Conservation (phyloP, 2,797 vertebrate genomes). For the Dicrostonyx torquatus region DNA sequence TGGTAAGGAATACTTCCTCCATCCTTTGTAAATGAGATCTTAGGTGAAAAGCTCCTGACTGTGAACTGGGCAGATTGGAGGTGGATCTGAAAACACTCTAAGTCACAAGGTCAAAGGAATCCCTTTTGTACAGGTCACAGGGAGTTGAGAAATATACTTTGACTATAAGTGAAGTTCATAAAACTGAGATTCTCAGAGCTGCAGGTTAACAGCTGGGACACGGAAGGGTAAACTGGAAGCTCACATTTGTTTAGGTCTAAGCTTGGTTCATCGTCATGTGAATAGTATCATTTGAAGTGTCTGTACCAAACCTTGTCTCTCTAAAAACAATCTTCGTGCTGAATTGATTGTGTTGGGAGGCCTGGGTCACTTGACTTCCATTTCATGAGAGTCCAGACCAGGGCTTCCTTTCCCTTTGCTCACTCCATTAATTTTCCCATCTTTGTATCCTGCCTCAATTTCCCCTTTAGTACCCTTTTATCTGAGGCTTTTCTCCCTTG, state of each 20-base stretch:
- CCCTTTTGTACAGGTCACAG: not conserved
- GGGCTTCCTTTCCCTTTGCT: not conserved
- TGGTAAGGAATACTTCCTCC: not conserved
- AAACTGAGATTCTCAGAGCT: not conserved
- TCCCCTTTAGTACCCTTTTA: not conserved
- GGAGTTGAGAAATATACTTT: not conserved
- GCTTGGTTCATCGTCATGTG: not conserved
- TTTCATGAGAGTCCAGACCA: not conserved
- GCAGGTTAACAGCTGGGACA: not conserved
- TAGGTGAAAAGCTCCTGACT: not conserved
- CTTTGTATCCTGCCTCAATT: not conserved
- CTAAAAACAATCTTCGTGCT: not conserved
- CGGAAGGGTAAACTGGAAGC: not conserved
- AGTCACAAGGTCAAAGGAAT: not conserved
- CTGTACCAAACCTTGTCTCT: not conserved
- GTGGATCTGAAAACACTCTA: not conserved
- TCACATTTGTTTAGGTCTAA: not conserved
- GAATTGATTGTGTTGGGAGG: not conserved
- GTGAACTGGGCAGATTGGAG: not conserved
- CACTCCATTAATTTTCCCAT: not conserved
- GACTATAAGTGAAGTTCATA: not conserved
- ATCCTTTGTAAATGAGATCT: not conserved
- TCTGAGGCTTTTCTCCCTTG: not conserved
- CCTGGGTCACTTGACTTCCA: not conserved
- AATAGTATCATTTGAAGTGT: not conserved